Evolutionary conservation across 2,888 invertebrate genomes (phyloP), one percentile per base, ranked within the genome.

Genomic region (Prenolepis imparis): DNA sequence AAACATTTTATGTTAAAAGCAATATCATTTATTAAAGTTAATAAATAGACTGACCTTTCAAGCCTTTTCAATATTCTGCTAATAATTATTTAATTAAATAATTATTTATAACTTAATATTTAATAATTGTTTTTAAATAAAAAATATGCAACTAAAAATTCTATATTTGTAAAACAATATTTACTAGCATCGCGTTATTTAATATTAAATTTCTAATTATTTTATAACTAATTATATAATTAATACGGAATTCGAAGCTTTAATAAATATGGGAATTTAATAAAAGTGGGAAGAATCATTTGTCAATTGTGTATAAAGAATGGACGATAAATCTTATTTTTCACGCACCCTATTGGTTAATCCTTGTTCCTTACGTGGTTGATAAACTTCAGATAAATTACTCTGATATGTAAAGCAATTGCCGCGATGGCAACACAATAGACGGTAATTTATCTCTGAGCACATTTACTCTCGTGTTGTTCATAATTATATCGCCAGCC

Each of bases 351-450:
- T 41, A 57, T 55, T 32, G 21, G 6, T 59, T 61, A 3, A 67
- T 32, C 12, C 36, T 68, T 32, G 44, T 48, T 61, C 36, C 59
- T 72, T 61, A 59, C 21, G 39, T 36, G 9, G 55, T 57, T 84
- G 84, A 86, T 84, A 82, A 87, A 88, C 83, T 86, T 81, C 57
- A 28, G 41, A 72, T 67, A 85, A 88, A 88, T 87, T 86, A 80
- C 75, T 48, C 24, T 67, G 59, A 85, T 85, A 72, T 83, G 59
- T 59, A 52, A 67, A 67, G 70, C 78, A 82, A 86, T 88, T 84
- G 83, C 83, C 74, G 57, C 66, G 78, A 73, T 82, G 52, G 39
- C 64, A 67, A 57, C 84, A 83, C 82, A 83, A 88, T 82, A 81
- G 81, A 74, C 70, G 78, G 67, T 78, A 75, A 86, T 88, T 85